phyloP scores from a whole-genome alignment of 2,113 vertebrate species.

The Rattus rattus region DNA sequence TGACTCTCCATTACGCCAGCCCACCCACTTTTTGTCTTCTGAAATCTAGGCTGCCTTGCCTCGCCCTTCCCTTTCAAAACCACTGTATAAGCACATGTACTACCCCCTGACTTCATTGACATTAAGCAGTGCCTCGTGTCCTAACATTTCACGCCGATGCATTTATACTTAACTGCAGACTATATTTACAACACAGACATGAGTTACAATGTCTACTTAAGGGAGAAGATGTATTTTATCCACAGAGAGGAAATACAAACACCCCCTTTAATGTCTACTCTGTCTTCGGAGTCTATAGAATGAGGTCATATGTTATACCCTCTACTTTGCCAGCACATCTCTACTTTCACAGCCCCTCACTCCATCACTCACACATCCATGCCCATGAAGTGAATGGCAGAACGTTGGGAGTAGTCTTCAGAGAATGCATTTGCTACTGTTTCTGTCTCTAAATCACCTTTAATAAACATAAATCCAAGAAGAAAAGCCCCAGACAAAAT shows the following conservation, averaged over 20 bases:
- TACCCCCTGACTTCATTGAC: not conserved
- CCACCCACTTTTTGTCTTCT: not conserved
- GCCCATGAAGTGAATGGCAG: not conserved
- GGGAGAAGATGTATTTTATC: not conserved
- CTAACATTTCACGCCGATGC: not conserved
- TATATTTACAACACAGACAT: not conserved
- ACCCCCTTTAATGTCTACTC: not conserved
- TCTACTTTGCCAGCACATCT: not conserved
- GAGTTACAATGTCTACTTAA: not conserved
- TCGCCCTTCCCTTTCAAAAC: not conserved
- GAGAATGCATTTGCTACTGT: not conserved
- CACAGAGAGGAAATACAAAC: not conserved
- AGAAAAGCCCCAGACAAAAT: not conserved
- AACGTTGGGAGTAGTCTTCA: not conserved
- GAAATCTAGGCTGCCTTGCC: not conserved
- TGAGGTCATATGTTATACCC: not conserved
- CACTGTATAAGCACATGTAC: not conserved
- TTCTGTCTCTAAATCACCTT: not conserved
- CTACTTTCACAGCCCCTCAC: not conserved
- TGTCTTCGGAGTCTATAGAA: not conserved
- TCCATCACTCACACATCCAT: not conserved
- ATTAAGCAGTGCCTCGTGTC: not conserved
- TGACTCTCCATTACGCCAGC: not conserved
- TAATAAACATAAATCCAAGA: not conserved
- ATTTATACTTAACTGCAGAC: not conserved